Base-by-base conservation (phyloP, 2,888 invertebrate genomes). In the Meteorus cinctellus region DNA sequence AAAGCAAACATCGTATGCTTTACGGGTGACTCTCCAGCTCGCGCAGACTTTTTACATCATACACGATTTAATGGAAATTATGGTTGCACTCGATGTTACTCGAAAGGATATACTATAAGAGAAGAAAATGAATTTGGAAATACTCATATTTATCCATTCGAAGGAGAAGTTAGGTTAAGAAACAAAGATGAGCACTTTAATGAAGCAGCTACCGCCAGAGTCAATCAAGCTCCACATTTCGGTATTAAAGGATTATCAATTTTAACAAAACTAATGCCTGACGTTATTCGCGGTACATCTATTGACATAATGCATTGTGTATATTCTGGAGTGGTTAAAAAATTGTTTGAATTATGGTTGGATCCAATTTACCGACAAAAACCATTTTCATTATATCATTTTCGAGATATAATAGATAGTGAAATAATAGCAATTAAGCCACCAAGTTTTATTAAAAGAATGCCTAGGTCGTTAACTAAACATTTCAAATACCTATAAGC, bases 231-330 rank as follows among this genome's bases (percentile, higher is more conserved):
- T 34, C 24, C 45, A 66, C 1, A 14, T 16, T 75, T 62, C 12
- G 66, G 72, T 51, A 55, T 75, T 27, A 66, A 75, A 65, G 55
- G 75, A 66, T 45, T 66, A 55, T 55, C 75, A 41, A 55, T 75
- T 59, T 31, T 75, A 24, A 71, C n/a, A 12, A 66, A 60, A 59
- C 24, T 75, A 19, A 66, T 75, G 65, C 70, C 59, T 8, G 41
- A 75, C 36, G 29, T 66, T 27, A 60, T 72, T 34, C 55, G 60
- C 16, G 71, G 71, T 27, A 66, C 66, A 34, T 31, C 41, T 19
- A 65, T 72, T 36, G 75, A 72, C 45, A 19, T 63, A 36, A 75
- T 75, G 75, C 75, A 75, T 41, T 66, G 66, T 71, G 72, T 75
- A 72, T 75, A 71, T 31, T 59, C 66, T 10, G 66, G 36, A 19